A percentile compares a stretch with the other conserved stretches of the same genome.
These are phyloP conservation scores for Erannis defoliaria DNA, from an alignment of 2,888 invertebrate species.

Conservation along the genomic window DNA sequence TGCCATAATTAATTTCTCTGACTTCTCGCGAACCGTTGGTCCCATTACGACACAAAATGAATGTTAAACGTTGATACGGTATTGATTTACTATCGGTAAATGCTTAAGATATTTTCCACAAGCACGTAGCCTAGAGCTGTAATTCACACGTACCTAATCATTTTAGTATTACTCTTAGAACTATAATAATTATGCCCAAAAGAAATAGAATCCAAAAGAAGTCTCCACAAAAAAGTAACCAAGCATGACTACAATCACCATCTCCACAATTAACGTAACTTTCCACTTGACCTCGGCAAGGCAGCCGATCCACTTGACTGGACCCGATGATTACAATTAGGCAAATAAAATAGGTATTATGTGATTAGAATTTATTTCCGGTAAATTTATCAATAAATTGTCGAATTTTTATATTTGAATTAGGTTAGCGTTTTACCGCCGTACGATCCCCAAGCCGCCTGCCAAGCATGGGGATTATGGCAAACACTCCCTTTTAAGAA, in stretches of 20 bases:
- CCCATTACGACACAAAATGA: too few relatives aligned
- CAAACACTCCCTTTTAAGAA: too few relatives aligned
- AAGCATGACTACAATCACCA: slow-evolving; percentile 15
- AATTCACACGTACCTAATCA: too few relatives aligned
- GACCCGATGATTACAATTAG: slow-evolving; percentile 5
- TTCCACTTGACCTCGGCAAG: slow-evolving; percentile 31
- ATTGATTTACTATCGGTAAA: too few relatives aligned
- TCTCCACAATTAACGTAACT: slow-evolving; percentile 21
- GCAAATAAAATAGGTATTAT: not conserved
- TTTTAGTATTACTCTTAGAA: too few relatives aligned
- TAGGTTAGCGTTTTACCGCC: not conserved
- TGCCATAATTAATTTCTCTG: too few relatives aligned
- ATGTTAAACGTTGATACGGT: too few relatives aligned
- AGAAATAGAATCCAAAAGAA: not conserved
- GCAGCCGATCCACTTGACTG: not conserved
- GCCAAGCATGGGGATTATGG: too few relatives aligned
- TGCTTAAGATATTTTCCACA: too few relatives aligned
- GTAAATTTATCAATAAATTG: not conserved
- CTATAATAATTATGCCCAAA: not conserved
- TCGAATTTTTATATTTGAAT: not conserved
- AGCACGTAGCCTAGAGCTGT: too few relatives aligned
- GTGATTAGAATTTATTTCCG: slow-evolving; percentile 8
- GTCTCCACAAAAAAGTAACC: not conserved
- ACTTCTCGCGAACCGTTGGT: too few relatives aligned
- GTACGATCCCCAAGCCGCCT: too few relatives aligned